These are phyloP conservation scores for Gonioctena quinquepunctata DNA, from an alignment of 1,140 invertebrate species.

Conservation along the genomic window DNA sequence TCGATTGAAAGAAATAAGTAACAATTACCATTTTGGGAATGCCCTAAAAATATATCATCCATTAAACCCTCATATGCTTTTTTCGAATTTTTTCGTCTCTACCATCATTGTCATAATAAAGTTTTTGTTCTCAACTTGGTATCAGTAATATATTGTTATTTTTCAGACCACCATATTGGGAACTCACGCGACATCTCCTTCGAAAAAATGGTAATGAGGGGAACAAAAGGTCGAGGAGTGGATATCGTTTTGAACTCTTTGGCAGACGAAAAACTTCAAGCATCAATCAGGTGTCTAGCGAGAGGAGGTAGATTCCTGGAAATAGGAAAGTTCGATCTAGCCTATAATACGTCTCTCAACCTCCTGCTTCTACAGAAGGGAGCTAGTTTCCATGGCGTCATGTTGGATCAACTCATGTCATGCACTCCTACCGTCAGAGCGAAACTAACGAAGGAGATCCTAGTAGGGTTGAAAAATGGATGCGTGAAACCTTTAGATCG, in stretches of 20 bases:
- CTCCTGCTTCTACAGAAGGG: slow-evolving; percentile 81
- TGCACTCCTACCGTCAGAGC: slow-evolving; percentile 44
- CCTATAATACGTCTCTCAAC: slow-evolving; percentile 66
- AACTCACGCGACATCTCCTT: slow-evolving; percentile 67
- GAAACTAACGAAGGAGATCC: slow-evolving; percentile 63
- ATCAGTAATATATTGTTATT: too few relatives aligned
- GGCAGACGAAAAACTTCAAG: slow-evolving; percentile 69
- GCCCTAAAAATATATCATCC: too few relatives aligned
- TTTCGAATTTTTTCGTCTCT: too few relatives aligned
- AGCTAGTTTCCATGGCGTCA: slow-evolving; percentile 84
- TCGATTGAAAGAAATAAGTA: too few relatives aligned
- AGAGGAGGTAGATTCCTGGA: slow-evolving; percentile 72
- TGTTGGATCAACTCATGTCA: slow-evolving; percentile 77
- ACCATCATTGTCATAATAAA: too few relatives aligned
- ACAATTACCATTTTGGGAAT: too few relatives aligned
- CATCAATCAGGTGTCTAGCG: slow-evolving; percentile 78
- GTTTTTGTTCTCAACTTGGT: too few relatives aligned
- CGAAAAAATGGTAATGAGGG: slow-evolving; percentile 62
- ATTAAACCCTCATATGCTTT: too few relatives aligned
- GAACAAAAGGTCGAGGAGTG: slow-evolving; percentile 67
- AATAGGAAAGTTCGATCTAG: slow-evolving; percentile 78
- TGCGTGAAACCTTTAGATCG: slow-evolving; percentile 63
- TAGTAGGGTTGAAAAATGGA: slow-evolving; percentile 57
- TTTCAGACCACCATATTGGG: slow-evolving; percentile 58
- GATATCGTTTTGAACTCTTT: slow-evolving; percentile 72